Percentiles rank a stretch among this genome's conserved stretches.
phyloP scores from a whole-genome alignment of 2,888 invertebrate species.

The Hanleya hanleyi region DNA sequence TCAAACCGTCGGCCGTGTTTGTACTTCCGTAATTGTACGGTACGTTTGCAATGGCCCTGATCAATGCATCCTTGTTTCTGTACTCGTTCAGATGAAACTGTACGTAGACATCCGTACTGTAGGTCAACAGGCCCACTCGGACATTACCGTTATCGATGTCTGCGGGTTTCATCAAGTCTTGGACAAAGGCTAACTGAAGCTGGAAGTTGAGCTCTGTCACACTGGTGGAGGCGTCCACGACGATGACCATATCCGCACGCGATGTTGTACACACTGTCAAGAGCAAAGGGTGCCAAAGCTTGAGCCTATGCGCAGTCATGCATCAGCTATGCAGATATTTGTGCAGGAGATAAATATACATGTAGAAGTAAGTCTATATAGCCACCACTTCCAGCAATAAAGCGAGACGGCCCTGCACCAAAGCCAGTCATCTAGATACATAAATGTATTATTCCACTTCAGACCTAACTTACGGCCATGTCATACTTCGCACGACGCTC shows the following conservation, averaged over 20 bases:
- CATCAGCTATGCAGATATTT: no score
- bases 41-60: conserved; percentile 45
- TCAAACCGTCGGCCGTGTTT: conserved; percentile 53
- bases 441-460: no score
- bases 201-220: conserved; percentile 54
- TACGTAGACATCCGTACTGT: conserved; percentile 43
- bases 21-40: conserved; percentile 49
- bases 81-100: conserved; percentile 53
- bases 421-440: no score
- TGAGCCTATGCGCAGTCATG: no score
- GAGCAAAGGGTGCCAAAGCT: no score
- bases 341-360: no score
- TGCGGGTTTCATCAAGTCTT: conserved; percentile 44
- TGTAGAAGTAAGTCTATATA: no score
- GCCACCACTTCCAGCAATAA: no score
- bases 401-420: no score
- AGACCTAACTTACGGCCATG: no score
- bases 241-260: conserved; percentile 53
- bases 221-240: conserved; percentile 59
- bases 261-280: no score
- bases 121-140: conserved; percentile 45
- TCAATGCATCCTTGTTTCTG: conserved; percentile 35
- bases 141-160: conserved; percentile 41
- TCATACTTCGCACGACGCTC: no score
- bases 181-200: conserved; percentile 49